These are phyloP conservation scores for Zaprionus bogoriensis DNA, from an alignment of 2,888 invertebrate genomes.

Conservation along the genomic window DNA sequence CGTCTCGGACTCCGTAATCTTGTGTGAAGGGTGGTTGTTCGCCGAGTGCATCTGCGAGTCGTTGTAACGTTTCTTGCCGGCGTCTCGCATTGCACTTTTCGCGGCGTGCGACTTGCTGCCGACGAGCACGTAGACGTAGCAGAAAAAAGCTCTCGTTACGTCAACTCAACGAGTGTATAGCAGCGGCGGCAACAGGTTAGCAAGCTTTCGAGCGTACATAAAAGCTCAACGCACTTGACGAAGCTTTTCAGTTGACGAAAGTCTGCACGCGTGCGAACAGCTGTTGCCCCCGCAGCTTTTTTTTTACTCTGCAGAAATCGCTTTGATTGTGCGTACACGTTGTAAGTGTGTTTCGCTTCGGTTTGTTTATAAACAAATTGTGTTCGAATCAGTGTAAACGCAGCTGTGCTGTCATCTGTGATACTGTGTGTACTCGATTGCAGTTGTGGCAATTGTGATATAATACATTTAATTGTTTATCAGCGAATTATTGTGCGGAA, in stretches of 20 bases:
- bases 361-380: not conserved
- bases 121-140: conserved; percentile 33
- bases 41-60: conserved; percentile 21
- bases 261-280: conserved; percentile 30
- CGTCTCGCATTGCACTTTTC: conserved; percentile 16
- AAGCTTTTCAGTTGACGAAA: conserved; percentile 48
- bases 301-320: conserved; percentile 4
- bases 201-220: conserved; percentile 17
- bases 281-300: conserved; percentile 41
- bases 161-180: conserved; percentile 9
- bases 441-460: not conserved
- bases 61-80: conserved; percentile 22
- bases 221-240: conserved; percentile 29
- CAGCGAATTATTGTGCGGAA: conserved; percentile 32
- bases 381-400: not conserved
- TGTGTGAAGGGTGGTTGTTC: conserved; percentile 30
- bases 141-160: conserved; percentile 35
- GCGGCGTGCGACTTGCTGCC: conserved; percentile 23
- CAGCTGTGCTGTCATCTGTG: not conserved
- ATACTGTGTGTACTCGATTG: not conserved
- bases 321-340: conserved; percentile 21
- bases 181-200: conserved; percentile 41
- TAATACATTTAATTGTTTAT: not conserved
- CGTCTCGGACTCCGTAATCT: not conserved
- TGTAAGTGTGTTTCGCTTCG: not conserved